A percentile compares a stretch with the other conserved stretches of the same genome.
Conservation (phyloP, 2,113 vertebrate species). For the Hemibates koningsi region DNA sequence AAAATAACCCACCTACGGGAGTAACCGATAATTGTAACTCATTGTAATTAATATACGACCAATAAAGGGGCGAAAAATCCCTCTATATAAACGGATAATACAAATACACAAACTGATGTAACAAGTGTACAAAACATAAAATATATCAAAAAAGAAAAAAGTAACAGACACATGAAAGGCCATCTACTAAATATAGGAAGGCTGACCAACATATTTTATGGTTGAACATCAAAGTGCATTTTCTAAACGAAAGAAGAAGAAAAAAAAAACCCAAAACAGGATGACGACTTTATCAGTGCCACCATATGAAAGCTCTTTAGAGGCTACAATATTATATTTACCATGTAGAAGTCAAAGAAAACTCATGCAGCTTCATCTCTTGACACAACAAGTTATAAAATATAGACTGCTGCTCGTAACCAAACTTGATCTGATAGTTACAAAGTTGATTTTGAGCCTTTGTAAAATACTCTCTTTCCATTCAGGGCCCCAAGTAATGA, state of each 20-base stretch:
- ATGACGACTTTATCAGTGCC: background rate
- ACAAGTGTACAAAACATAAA: background rate
- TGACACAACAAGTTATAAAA: slow-evolving; percentile 40
- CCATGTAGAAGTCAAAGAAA: slow-evolving; percentile 40
- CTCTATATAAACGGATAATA: background rate
- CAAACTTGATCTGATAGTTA: slow-evolving; percentile 7
- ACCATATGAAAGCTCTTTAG: slow-evolving; percentile 20
- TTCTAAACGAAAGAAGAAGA: background rate
- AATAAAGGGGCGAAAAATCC: background rate
- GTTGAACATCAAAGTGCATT: background rate
- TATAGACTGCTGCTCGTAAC: slow-evolving; percentile 18
- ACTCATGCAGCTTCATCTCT: slow-evolving; percentile 56
- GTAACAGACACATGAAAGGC: background rate
- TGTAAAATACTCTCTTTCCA: background rate
- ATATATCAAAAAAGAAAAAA: background rate
- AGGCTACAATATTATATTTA: slow-evolving; percentile 43
- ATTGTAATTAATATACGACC: background rate
- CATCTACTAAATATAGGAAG: background rate
- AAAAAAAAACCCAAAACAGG: background rate
- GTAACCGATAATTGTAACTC: background rate
- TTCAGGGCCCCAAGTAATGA: background rate
- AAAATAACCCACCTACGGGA: background rate
- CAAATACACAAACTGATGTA: slow-evolving; percentile 1
- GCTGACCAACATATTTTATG: background rate
- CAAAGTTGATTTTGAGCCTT: background rate